A percentile compares a stretch with the other conserved stretches of the same genome.
These are phyloP conservation scores for Scaptodrosophila lebanonensis DNA, from an alignment of 1,140 invertebrate genomes.

Conservation along the genomic window DNA sequence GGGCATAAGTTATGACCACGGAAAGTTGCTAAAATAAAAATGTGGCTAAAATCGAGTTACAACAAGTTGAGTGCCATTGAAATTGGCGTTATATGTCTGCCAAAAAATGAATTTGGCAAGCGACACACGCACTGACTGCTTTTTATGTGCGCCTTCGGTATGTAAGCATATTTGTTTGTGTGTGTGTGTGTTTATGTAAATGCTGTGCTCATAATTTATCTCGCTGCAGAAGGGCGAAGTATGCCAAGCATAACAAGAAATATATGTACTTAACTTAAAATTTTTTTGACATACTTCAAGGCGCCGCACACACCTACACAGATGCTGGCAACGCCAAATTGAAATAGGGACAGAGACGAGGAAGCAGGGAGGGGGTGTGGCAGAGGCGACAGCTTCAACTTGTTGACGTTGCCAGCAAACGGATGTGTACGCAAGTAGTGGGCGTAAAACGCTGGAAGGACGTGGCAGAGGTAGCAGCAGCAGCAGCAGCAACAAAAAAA, in stretches of 20 bases:
- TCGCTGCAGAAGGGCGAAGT: too few species aligned
- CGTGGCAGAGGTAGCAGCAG: neutral
- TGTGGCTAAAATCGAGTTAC: slow-evolving; percentile 27
- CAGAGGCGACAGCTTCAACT: slow-evolving; percentile 68
- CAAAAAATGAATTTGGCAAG: too few species aligned
- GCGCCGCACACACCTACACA: slow-evolving; percentile 14
- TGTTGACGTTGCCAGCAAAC: slow-evolving; percentile 65
- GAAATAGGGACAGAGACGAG: neutral
- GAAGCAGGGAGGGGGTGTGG: slow-evolving; percentile 11
- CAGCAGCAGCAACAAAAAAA: slow-evolving; percentile 36
- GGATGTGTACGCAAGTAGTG: slow-evolving; percentile 62
- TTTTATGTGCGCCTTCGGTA: too few species aligned
- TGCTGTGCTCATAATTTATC: slow-evolving; percentile 23
- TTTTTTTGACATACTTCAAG: slow-evolving; percentile 52
- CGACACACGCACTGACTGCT: too few species aligned
- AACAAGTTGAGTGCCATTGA: too few species aligned
- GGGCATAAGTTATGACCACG: slow-evolving; percentile 12
- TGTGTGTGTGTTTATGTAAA: slow-evolving; percentile 1
- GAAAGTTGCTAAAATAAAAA: slow-evolving; percentile 6
- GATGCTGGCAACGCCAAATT: neutral
- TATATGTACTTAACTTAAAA: slow-evolving; percentile 26
- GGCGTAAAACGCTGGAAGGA: slow-evolving; percentile 27
- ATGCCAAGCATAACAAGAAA: too few species aligned
- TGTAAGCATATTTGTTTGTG: neutral
- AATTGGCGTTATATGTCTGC: too few species aligned